These are phyloP conservation scores for Apamea crenata DNA, from an alignment of 2,888 invertebrate species.

Conservation along the genomic window DNA sequence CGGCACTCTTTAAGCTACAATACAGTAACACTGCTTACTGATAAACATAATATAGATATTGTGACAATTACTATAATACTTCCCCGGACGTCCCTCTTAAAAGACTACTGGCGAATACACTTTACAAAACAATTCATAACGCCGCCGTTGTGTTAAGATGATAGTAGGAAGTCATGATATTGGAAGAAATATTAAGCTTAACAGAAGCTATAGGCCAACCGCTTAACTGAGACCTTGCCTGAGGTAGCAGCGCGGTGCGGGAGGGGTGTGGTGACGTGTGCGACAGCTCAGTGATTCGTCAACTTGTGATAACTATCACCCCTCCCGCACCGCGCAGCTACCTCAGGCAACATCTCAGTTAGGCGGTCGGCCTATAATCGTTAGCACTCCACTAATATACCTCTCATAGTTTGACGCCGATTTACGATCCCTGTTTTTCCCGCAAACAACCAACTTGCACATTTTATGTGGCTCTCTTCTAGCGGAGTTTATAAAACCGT, in stretches of 20 bases:
- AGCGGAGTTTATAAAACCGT: slow-evolving; percentile 48
- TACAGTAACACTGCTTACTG: neutral
- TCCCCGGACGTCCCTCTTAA: neutral
- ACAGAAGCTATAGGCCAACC: neutral
- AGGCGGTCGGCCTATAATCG: neutral
- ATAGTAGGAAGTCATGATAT: neutral
- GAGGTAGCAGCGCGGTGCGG: too few species aligned
- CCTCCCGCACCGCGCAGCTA: too few species aligned
- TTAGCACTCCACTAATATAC: slow-evolving; percentile 29
- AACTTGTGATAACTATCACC: too few species aligned
- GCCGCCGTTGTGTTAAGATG: neutral
- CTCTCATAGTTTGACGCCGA: slow-evolving; percentile 63
- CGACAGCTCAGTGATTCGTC: too few species aligned
- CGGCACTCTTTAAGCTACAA: neutral
- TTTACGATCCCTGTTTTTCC: slow-evolving; percentile 73
- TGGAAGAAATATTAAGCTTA: neutral
- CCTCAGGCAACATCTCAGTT: too few species aligned
- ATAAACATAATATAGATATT: neutral
- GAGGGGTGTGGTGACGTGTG: too few species aligned
- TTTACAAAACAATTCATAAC: neutral
- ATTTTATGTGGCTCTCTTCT: slow-evolving; percentile 58
- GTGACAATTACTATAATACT: neutral
- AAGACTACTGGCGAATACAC: neutral
- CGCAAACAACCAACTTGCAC: slow-evolving; percentile 69
- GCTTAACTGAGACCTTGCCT: too few species aligned